Base-by-base conservation (phyloP, 2,797 vertebrate species). In the Petrocephalus sullivani region DNA sequence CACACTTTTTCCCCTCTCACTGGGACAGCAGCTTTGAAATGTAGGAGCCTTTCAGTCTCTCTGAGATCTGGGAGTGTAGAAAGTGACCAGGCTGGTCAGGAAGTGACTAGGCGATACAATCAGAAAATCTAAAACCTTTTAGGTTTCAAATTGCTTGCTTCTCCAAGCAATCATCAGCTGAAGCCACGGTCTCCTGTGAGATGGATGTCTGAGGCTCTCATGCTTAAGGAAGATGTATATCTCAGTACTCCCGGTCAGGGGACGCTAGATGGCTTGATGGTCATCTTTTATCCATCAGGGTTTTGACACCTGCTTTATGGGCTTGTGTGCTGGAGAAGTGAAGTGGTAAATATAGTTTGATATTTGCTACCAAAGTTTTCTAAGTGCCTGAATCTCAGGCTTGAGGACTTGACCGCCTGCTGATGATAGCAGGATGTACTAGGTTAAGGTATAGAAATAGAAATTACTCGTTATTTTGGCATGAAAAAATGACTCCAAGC, bases 121-220 rank as follows among this genome's bases (percentile, higher is more conserved):
- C 37, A 81, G 37, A 81, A 46, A 21, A 81, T 81, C 75, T 81
- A 81, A 81, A 81, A 81, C 75, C 67, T 71, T 71, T 71, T 37
- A 71, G 33, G 75, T 49, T 81, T 81, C 75, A 81, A 21, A 49
- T 81, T 81, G 75, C 75, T 9, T 81, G 75, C 8, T 81, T 81
- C 75, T 49, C 75, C 75, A 49, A 81, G 75, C 19, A 81, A 37
- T 49, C 75, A 81, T n/a, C 75, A 81, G 75, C 75, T 81, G 75
- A 81, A 12, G 16, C 41, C 19, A 19, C n/a, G 75, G 75, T 49
- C 75, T 49, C 75, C 41, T 49, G 41, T 81, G 41, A 81, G 75
- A 81, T 49, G 41, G 75, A 81, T 81, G 19, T 41, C 75, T 46
- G 41, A 49, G 19, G 75, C 19, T 9, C 37, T 7, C 41, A 81